Evolutionary conservation across 1,140 invertebrate genomes (phyloP).

Genomic region (Drosophila bipectinata): DNA sequence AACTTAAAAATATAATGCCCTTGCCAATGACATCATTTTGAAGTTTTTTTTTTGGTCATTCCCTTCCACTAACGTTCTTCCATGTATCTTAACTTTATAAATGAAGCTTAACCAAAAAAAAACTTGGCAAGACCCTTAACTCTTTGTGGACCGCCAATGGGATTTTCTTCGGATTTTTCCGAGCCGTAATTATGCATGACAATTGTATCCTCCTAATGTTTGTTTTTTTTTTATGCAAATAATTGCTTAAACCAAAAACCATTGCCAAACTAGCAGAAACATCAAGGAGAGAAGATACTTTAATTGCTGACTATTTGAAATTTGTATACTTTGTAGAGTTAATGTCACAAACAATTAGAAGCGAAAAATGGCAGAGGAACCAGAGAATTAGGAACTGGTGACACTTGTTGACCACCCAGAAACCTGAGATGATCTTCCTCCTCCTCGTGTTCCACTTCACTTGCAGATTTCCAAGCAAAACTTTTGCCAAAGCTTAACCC

Average conservation of each 20-base stretch:
- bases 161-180: slow-evolving; percentile 55
- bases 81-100: slow-evolving; percentile 3
- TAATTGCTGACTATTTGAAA: slow-evolving; percentile 76
- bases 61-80: slow-evolving; percentile 26
- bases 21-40: slow-evolving; percentile 45
- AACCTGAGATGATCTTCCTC: slow-evolving; percentile 35
- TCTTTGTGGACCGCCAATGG: slow-evolving; percentile 47
- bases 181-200: slow-evolving; percentile 76
- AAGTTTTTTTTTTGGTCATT: slow-evolving; percentile 16
- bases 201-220: slow-evolving; percentile 48
- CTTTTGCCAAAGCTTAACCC: slow-evolving; percentile 19
- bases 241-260: slow-evolving; percentile 53
- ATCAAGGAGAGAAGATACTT: slow-evolving; percentile 43
- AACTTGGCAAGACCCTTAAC: slow-evolving; percentile 41
- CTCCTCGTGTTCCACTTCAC: slow-evolving; percentile 10
- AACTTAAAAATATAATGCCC: slow-evolving; percentile 32
- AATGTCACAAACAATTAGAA: slow-evolving; percentile 75
- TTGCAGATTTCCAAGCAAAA: slow-evolving; percentile 5
- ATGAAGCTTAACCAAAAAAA: slow-evolving; percentile 3
- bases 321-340: slow-evolving; percentile 45
- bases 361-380: slow-evolving; percentile 52
- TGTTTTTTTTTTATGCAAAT: slow-evolving; percentile 72
- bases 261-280: slow-evolving; percentile 60
- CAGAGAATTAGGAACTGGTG: slow-evolving; percentile 27
- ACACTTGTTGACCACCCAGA: slow-evolving; percentile 56